Evolutionary conservation across 2,113 vertebrate genomes (phyloP), one percentile per base, ranked within the genome.

Genomic region (Meleagris gallopavo): DNA sequence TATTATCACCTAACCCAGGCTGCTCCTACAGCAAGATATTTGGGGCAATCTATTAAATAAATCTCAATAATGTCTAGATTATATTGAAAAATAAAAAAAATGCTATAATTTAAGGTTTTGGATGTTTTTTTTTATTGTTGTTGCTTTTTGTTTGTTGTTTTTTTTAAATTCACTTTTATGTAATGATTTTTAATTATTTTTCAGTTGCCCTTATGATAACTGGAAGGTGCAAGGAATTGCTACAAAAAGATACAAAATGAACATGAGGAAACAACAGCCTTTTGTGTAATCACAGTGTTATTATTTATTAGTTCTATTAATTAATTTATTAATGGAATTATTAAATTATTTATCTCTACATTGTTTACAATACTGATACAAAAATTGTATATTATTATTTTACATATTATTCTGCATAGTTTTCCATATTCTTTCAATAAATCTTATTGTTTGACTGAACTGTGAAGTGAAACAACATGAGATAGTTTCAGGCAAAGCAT

Each of bases 401-500:
- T 52, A 2, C 52, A 5, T 20, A 3, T 32, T 29, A 24, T 57
- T 86, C 4, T 86, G 85, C 6, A 4, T 25, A 14, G 41, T 66
- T 41, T 6, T 19, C 5, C 41, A 14, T n/a, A 46, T 76, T 70
- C 4, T 84, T 71, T 64, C 25, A 40, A 52, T 10, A 78, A 94
- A 12, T 1, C 19, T 67, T 40, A 38, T 4, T 38, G 81, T 65
- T 30, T 57, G 3, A 10, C 6, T 3, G 3, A 69, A 5, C 5
- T 25, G 14, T 3, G 64, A 38, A 17, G 18, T 69, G 5, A 3
- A 79, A 30, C n/a, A 29, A 17, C 38, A 19, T 19, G 25, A 36
- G 0, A 2, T 10, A 15, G 25, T 41, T 54, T 24, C 38, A 30
- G 4, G 48, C n/a, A 27, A 0, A 61, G 60, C 32, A 6, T 12